Evolutionary conservation across 2,113 vertebrate species (phyloP), one percentile per base, ranked within the genome.

Genomic region (Protobothrops mucrosquamatus): DNA sequence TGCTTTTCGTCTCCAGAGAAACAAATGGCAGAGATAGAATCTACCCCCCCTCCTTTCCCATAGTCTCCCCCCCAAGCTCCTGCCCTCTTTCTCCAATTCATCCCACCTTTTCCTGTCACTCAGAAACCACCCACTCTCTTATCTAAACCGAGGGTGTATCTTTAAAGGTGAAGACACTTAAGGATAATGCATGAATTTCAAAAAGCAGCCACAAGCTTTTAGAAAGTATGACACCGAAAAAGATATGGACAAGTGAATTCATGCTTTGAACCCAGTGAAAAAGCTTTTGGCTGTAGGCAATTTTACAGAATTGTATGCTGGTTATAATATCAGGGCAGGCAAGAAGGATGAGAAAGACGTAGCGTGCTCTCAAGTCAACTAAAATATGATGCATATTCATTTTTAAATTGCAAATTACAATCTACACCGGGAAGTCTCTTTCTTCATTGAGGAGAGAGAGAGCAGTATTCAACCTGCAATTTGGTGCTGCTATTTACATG

Each of bases 41-140:
- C 88, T 89, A 52, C 46, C 86, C 34, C 94, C 93, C 92, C 90
- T 89, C 51, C 14, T 20, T 56, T 26, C 61, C 48, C 39, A 85
- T 95, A 96, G 91, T 95, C 95, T 95, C 92, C 91, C 92, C 91
- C 54, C 54, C 89, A 88, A 12, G 93, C 34, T 92, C 87, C 95
- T 90, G 89, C 87, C 93, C 90, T 95, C 96, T 90, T 87, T 87
- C 95, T 48, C 95, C 96, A 48, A 87, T 94, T 94, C 94, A 94
- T 94, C 95, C 95, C 96, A 97, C 93, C 93, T 89, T 94, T 92
- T 91, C 14, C 93, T 56, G 90, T 92, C 96, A 93, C 96, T 95
- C 85, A 56, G 94, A 95, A 95, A 95, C 94, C 94, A 93, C 95
- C 94, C 93, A 94, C 94, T 15, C 86, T 69, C 90, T 23, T 94